Base-by-base conservation (phyloP, 2,888 invertebrate genomes). In the Elysia crispata region DNA sequence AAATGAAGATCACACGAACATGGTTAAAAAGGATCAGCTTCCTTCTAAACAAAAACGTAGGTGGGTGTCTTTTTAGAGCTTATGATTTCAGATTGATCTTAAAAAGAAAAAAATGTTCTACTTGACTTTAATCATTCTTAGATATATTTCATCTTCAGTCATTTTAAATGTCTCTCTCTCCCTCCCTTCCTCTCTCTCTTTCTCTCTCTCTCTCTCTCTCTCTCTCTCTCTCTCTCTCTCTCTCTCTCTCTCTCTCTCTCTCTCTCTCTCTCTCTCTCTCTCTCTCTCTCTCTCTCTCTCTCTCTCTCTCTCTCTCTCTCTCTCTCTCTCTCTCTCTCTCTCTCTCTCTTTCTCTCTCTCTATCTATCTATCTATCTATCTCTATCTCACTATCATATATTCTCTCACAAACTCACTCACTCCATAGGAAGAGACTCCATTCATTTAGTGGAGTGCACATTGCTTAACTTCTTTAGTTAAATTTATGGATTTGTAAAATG, bases 91-190 rank as follows among this genome's bases (percentile, higher is more conserved):
- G 15, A 49, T 28, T 23, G 64, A 25, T 30, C 69, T n/a, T 25
- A 69, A 31, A 8, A 8, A n/a, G 57, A 28, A 15, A 28, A 6
- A 20, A 25, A n/a, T 30, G 20, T 57, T 28, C 57, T 69, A 41
- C 41, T 15, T 69, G 30, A 30, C 30, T 15, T 30, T 57, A 11
- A 15, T 23, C 25, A 15, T 13, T 28, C 30, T 57, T 18, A 25
- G 50, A 25, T 5, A 25, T 57, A 6, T 30, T 41, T 1, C 25
- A 23, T 20, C 54, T 54, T 49, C 28, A 23, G 41, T 76, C 31
- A 50, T 66, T 67, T 20, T 76, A 33, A 50, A 11, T 76, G 50
- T 67, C 64, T 76, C 67, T 76, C 64, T 76, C 76, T 67, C 31
- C 28, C 76, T 67, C 64, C 66, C 66, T 76, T 28, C 66, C 76